phyloP scores from a whole-genome alignment of 2,888 invertebrate species.

The Diplazon laetatorius region DNA sequence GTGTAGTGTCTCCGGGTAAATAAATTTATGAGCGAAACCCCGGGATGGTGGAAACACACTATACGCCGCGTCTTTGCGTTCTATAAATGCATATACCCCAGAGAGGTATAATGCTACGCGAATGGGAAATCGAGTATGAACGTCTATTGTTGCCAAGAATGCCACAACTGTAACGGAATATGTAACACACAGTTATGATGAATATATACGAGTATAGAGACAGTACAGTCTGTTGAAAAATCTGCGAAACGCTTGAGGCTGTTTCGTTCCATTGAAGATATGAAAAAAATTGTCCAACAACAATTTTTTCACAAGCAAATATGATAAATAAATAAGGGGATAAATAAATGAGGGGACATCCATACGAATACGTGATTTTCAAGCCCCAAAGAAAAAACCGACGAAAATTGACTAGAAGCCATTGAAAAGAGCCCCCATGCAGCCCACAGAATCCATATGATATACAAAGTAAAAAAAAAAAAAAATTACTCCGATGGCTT shows the following conservation, averaged over 20 bases:
- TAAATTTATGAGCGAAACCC: constrained; percentile 46
- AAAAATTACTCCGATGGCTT: background rate
- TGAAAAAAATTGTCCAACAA: background rate
- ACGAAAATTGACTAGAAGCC: too few relatives aligned
- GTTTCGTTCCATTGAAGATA: background rate
- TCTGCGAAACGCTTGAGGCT: background rate
- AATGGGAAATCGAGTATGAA: constrained; percentile 48
- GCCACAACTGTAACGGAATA: too few relatives aligned
- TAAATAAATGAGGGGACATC: too few relatives aligned
- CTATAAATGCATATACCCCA: constrained; percentile 13
- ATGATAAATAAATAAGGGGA: too few relatives aligned
- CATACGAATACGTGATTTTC: too few relatives aligned
- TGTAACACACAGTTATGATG: background rate
- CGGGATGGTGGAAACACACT: constrained; percentile 29
- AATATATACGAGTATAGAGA: background rate
- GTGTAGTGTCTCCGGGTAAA: constrained; percentile 34
- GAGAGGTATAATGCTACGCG: constrained; percentile 35
- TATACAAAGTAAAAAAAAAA: background rate
- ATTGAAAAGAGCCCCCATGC: background rate
- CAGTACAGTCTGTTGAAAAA: background rate
- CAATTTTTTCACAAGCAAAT: background rate
- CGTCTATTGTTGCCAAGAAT: constrained; percentile 44
- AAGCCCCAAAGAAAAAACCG: too few relatives aligned
- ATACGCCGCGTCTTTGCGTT: constrained; percentile 15
- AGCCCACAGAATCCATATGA: background rate